Percentiles rank a stretch among this genome's conserved stretches.
These are phyloP conservation scores for Cyprinodon diabolis DNA, from an alignment of 2,797 vertebrate genomes.

Conservation along the genomic window DNA sequence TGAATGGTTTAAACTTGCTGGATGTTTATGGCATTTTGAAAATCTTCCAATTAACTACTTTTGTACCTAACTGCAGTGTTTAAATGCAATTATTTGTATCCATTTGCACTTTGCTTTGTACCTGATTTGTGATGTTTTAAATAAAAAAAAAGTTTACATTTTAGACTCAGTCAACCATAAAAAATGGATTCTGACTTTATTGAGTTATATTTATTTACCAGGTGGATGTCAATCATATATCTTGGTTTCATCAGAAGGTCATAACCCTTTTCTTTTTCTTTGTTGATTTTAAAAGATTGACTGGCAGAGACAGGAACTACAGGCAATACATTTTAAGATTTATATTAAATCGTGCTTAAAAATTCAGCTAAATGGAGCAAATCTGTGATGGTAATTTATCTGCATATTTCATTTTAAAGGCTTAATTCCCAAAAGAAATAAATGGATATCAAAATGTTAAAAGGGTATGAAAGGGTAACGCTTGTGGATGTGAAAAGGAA, in stretches of 20 bases:
- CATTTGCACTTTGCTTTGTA: background rate
- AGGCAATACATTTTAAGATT: background rate
- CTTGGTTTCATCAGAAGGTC: background rate
- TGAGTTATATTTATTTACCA: background rate
- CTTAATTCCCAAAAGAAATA: background rate
- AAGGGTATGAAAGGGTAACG: background rate
- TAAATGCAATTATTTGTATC: too few species aligned
- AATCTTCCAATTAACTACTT: background rate
- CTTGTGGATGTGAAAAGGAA: background rate
- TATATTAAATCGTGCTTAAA: background rate
- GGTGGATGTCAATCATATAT: background rate
- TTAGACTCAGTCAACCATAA: background rate
- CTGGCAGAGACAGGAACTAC: background rate
- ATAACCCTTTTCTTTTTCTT: background rate
- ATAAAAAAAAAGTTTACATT: background rate
- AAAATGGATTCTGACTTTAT: background rate
- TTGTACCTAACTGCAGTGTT: background rate
- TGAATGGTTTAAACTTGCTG: background rate
- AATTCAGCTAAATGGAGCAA: background rate
- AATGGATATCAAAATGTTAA: background rate
- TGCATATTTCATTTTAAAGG: background rate
- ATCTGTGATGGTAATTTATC: background rate
- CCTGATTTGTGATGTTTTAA: background rate
- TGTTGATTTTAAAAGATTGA: background rate
- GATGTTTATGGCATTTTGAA: background rate